Conservation (phyloP, 1,140 invertebrate genomes). For the Agrypnia vestita region DNA sequence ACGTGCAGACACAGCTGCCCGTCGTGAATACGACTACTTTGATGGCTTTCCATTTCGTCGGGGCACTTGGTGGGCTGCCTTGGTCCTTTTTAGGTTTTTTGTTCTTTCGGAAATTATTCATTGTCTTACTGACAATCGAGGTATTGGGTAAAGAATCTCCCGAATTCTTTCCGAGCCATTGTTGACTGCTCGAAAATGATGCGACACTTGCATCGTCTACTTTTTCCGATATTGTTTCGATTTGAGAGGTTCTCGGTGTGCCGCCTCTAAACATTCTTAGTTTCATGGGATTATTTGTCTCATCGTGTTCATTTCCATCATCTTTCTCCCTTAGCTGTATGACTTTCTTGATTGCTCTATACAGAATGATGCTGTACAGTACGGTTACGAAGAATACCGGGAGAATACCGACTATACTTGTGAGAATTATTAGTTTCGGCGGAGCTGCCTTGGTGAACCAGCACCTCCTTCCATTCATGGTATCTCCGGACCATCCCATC, state of each 20-base stretch:
- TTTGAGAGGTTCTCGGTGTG: neutral
- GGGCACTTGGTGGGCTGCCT: conserved; percentile 58
- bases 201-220: neutral
- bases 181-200: neutral
- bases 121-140: conserved; percentile 2
- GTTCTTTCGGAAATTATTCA: conserved; percentile 15
- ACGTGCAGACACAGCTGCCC: conserved; percentile 71
- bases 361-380: conserved; percentile 71
- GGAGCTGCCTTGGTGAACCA: conserved; percentile 73
- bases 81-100: neutral
- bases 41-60: conserved; percentile 74
- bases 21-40: conserved; percentile 75
- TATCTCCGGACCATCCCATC: conserved; percentile 72
- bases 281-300: neutral
- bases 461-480: conserved; percentile 67
- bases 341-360: conserved; percentile 51
- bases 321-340: conserved; percentile 43
- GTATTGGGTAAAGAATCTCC: neutral
- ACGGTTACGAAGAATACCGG: conserved; percentile 72
- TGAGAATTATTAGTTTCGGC: conserved; percentile 70
- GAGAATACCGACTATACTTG: conserved; percentile 71
- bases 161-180: neutral
- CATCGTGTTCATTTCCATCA: neutral
- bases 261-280: conserved; percentile 47
- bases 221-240: neutral